Base-by-base conservation (phyloP, 2,113 vertebrate species). In the Alosa alosa region DNA sequence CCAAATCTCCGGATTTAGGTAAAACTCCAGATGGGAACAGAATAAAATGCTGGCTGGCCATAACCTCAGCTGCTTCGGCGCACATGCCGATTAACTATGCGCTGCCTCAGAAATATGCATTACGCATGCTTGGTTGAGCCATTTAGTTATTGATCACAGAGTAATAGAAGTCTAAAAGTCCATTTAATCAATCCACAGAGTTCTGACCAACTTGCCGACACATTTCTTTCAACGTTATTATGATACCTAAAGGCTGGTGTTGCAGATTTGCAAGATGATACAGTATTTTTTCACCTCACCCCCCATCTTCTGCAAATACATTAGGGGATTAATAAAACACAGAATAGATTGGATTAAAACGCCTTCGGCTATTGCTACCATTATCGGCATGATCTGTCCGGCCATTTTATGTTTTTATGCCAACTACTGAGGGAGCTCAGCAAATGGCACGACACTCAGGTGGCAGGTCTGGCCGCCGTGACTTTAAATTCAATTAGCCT, bases 1-100 rank as follows among this genome's bases (percentile, higher is more conserved):
- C 81, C 92, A 92, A 92, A 92, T 91, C 83, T 91, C 81, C 81
- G 84, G 91, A 91, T 89, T 89, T 88, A 86, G 87, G 87, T 84
- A 83, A 87, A 90, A 87, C 89, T 90, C 89, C 90, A 91, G 90
- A 90, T 93, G 92, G 87, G 89, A 78, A 89, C 89, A 39, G 83
- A 89, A 81, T 55, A 81, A 75, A 78, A 47, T 4, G 41, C 41
- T 44, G 60, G 4, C 52, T 7, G 57, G 11, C 72, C 39, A 41
- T 39, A 39, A 39, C 31, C 3, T 31, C 36, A 10, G 20, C 64
- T 68, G 64, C 64, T 68, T 68, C n/a, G 20, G 20, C 57, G 22
- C 60, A 22, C 60, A 36, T 13, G 64, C 31, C 64, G 10, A 72
- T 10, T 72, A 11, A 1, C 9, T 72, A 72, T 72, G 64, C 64